These are phyloP conservation scores for Mesopsocus fuscifrons DNA, from an alignment of 2,888 invertebrate genomes.

Conservation along the genomic window DNA sequence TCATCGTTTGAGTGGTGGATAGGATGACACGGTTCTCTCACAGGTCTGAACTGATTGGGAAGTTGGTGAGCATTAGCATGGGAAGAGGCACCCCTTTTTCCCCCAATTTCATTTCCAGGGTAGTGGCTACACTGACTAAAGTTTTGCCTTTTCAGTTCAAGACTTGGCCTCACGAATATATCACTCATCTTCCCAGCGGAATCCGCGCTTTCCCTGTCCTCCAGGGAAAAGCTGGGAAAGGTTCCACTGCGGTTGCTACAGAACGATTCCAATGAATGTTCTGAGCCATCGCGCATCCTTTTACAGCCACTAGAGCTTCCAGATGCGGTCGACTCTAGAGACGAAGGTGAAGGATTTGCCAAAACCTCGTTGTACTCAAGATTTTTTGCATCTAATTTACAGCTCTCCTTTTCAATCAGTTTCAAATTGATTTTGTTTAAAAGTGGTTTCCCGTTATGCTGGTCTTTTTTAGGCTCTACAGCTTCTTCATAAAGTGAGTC, in stretches of 20 bases:
- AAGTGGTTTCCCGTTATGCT: background rate
- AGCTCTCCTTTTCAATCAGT: constrained; percentile 1
- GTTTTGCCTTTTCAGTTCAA: too few relatives aligned
- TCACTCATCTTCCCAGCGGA: background rate
- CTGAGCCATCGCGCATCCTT: background rate
- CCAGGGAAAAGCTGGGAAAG: background rate
- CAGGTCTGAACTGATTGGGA: background rate
- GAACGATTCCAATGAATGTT: background rate
- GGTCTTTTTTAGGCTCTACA: constrained; percentile 21
- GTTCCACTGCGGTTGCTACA: background rate
- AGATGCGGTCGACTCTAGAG: background rate
- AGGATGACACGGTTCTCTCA: background rate
- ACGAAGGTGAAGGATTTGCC: background rate
- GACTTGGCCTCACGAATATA: background rate
- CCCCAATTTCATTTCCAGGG: background rate
- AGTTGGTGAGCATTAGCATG: background rate
- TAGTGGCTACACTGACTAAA: too few relatives aligned
- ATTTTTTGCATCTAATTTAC: background rate
- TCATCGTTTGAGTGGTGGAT: constrained; percentile 1
- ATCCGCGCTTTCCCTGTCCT: background rate
- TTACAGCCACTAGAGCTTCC: background rate
- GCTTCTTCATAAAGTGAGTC: constrained; percentile 38
- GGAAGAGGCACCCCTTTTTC: background rate
- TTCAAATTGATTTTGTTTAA: constrained; percentile 10
- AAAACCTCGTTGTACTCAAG: background rate